Evolutionary conservation across 2,113 vertebrate genomes (phyloP).

Genomic region (Macrotis lagotis): DNA sequence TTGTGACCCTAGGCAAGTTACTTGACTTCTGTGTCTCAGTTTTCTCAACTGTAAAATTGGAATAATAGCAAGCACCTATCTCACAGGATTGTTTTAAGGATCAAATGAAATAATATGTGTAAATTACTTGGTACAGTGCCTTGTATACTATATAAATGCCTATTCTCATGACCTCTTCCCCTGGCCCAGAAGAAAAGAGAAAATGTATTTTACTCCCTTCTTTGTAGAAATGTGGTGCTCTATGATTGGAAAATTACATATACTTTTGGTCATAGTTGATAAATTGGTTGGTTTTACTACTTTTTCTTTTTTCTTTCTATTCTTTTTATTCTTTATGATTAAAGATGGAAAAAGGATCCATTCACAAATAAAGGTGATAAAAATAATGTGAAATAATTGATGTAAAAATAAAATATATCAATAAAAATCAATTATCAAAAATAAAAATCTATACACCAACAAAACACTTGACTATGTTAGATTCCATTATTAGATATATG

Average conservation of each 20-base stretch:
- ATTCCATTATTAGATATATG: neutral
- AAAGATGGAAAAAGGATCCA: neutral
- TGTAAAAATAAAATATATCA: neutral
- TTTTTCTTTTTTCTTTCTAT: neutral
- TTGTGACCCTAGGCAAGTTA: neutral
- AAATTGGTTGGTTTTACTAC: neutral
- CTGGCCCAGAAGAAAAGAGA: neutral
- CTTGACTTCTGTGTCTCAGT: neutral
- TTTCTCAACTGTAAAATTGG: neutral
- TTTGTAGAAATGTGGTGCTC: neutral
- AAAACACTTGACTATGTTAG: conserved; percentile 49
- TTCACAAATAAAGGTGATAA: neutral
- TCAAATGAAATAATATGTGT: neutral
- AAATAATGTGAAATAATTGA: too few relatives aligned
- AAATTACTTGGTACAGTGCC: neutral
- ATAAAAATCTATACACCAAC: conserved; percentile 37
- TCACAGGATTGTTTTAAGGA: neutral
- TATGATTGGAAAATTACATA: neutral
- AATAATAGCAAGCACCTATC: neutral
- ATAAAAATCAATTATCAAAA: conserved; percentile 1
- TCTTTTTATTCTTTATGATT: neutral
- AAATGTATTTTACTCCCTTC: neutral
- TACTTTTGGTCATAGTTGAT: neutral
- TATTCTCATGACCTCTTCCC: neutral
- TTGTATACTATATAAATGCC: neutral